Evolutionary conservation across 1,140 invertebrate species (phyloP).

Genomic region (Neodiprion lecontei): DNA sequence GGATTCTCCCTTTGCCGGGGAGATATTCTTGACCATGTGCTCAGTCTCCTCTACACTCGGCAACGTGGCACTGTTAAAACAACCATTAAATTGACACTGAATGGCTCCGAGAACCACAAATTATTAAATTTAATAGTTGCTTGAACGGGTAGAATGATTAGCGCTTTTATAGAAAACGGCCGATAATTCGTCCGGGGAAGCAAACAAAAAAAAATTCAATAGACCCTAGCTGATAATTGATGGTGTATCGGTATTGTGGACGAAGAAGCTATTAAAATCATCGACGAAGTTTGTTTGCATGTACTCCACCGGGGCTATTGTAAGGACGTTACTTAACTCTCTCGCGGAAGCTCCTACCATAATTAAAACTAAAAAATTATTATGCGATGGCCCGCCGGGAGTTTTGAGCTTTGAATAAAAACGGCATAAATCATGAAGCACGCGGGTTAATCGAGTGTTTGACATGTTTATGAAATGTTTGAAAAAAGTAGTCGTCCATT

Average conservation of each 20-base stretch:
- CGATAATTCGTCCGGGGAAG: not conserved
- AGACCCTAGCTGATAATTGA: conserved; percentile 20
- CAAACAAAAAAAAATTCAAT: conserved; percentile 10
- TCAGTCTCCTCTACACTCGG: too few relatives aligned
- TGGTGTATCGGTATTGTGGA: conserved; percentile 8
- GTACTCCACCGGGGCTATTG: not conserved
- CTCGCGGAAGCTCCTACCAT: not conserved
- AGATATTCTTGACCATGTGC: too few relatives aligned
- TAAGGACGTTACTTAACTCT: not conserved
- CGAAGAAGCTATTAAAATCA: conserved; percentile 28
- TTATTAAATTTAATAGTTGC: not conserved
- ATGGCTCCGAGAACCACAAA: too few relatives aligned
- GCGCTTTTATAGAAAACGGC: not conserved
- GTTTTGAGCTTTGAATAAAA: not conserved
- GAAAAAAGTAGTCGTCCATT: too few relatives aligned
- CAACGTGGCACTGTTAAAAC: too few relatives aligned
- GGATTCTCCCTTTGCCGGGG: conserved; percentile 8
- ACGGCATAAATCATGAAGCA: not conserved
- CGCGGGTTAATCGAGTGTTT: not conserved
- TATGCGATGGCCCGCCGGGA: not conserved
- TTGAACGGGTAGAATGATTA: not conserved
- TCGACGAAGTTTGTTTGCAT: not conserved
- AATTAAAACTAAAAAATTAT: not conserved
- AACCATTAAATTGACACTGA: too few relatives aligned
- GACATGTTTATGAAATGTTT: not conserved